Evolutionary conservation across 2,797 vertebrate species (phyloP).

Genomic region (Clarias laeviceps): DNA sequence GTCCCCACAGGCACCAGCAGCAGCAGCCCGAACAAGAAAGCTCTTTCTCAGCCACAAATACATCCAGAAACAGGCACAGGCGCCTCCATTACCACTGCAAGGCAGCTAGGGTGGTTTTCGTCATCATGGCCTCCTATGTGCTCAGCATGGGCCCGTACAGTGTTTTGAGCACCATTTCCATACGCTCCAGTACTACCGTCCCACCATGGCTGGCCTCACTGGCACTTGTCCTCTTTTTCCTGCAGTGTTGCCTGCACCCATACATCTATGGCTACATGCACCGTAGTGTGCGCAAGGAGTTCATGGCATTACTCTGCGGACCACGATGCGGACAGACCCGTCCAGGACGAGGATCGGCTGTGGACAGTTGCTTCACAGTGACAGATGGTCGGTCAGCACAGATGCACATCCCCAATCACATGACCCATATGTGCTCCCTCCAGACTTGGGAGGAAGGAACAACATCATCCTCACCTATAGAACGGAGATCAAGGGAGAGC

Average conservation of each 20-base stretch:
- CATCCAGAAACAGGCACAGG: conserved; percentile 71
- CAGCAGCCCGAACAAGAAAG: conserved; percentile 62
- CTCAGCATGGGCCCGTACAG: conserved; percentile 88
- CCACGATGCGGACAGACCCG: conserved; percentile 74
- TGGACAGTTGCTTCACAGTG: conserved; percentile 79
- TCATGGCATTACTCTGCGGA: conserved; percentile 79
- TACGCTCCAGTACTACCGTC: conserved; percentile 69
- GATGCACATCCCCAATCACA: conserved; percentile 63
- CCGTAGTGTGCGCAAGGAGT: conserved; percentile 85
- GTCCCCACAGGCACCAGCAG: conserved; percentile 60
- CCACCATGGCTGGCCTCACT: conserved; percentile 81
- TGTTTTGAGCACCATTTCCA: conserved; percentile 80
- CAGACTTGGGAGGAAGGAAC: conserved; percentile 81
- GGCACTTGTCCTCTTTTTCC: conserved; percentile 85
- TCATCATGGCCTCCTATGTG: conserved; percentile 87
- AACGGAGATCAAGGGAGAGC: conserved; percentile 77
- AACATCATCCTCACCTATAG: conserved; percentile 77
- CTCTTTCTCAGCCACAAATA: conserved; percentile 66
- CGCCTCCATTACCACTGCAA: conserved; percentile 88
- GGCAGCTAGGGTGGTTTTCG: conserved; percentile 85
- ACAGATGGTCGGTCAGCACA: conserved; percentile 73
- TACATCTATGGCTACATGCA: conserved; percentile 92
- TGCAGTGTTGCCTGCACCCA: conserved; percentile 88
- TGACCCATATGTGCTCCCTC: conserved; percentile 73
- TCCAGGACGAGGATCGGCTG: conserved; percentile 70